Evolutionary conservation across 1,140 invertebrate species (phyloP), one percentile per base, ranked within the genome.

Genomic region (Zaprionus vittiger): DNA sequence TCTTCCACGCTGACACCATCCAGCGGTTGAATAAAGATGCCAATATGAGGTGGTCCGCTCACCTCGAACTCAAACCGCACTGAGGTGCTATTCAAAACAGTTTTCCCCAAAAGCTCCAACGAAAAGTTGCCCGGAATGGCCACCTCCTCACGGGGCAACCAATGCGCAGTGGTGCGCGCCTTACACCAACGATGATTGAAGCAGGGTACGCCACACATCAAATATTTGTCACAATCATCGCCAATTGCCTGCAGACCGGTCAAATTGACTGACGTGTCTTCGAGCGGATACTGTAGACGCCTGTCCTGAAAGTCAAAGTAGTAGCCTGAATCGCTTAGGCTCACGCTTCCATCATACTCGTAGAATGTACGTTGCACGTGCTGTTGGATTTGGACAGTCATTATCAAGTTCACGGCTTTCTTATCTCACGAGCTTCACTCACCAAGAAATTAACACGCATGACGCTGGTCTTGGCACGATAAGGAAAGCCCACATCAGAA

Each of bases 191-290:
- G 81, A 68, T 96, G 96, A 80, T 96, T 94, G 61, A 96, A 94
- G 91, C 96, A 96, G 44, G 96, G 96, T 79, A 96, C 92, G 1
- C 96, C 96, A 90, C 96, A 97, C 80, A 95, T 96, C 57, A 96
- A 93, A 77, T 95, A 94, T 63, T 94, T 94, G 28, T 94, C 92
- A 81, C 96, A 96, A 72, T 96, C 94, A 69, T 95, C 93, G 9
- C 93, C 83, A 15, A 95, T 93, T 56, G 92, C 79, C 63, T 93
- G 94, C 60, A 95, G 94, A 49, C 95, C 94, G 56, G 94, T 93
- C 24, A 94, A 59, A 41, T 92, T 73, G 0, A 92, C 17, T 0
- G 71, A 56, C 11, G 80, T 80, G 49, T 71, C 83, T 74, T 94
- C 93, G 17, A 96, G 93, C n/a, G 94, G 94, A 65, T 95, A 91